Evolutionary conservation across 2,888 invertebrate genomes (phyloP), one percentile per base, ranked within the genome.

Genomic region (Yponomeuta malinellus): DNA sequence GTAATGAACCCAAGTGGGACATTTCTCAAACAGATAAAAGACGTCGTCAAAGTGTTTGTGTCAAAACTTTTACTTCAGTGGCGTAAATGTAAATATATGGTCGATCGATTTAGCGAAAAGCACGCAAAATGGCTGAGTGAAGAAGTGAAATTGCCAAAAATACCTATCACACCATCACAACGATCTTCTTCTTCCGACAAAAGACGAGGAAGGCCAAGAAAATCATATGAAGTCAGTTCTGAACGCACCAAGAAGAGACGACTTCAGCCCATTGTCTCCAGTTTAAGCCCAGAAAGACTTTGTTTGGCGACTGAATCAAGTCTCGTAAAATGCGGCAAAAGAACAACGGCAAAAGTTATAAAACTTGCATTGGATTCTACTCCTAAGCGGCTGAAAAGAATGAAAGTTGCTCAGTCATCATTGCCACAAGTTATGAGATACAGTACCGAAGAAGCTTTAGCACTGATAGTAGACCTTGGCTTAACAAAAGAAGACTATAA

Each of bases 91-190:
- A 29, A 66, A 33, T 66, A 31, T 33, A 66, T 66, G 10, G 9
- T 10, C 12, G 66, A 66, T 15, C 66, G 66, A 8, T 66, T 66
- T 15, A 29, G 5, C 66, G 15, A 66, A 31, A 66, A 66, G 37
- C 66, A 37, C 66, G 29, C 33, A 31, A 66, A 66, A 31, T 66
- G 66, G 66, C 66, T 37, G 2, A 66, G 33, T 66, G 66, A 66
- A 33, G 66, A 29, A 66, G 2, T 66, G 31, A 37, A 66, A 66
- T 31, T 66, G 10, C 66, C 66, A 31, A 12, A 33, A 66, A 33
- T 66, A 33, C 66, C 9, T 2, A 12, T 31, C 31, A 29, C 31
- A 66, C 66, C 12, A 33, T 43, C 43, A 43, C 10, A 66, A 29
- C 66, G 31, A 31, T 31, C 37, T 29, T 33, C 66, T 66, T 33